Base-by-base conservation (phyloP, 2,888 invertebrate genomes). In the Mimas tiliae region DNA sequence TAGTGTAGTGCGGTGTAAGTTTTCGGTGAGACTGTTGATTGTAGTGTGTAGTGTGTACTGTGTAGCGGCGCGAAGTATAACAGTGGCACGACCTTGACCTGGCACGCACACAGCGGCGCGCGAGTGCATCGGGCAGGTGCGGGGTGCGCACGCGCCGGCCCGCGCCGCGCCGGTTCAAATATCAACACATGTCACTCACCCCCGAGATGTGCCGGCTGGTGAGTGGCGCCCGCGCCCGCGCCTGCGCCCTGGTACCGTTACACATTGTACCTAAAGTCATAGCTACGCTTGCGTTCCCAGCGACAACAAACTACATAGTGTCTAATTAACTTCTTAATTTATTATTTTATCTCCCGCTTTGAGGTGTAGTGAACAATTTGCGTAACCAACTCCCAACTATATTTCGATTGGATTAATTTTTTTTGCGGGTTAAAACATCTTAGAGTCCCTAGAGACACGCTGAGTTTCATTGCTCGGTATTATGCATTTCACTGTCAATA, bases 161-260 rank as follows among this genome's bases (percentile, higher is more conserved):
- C 45, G 14, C 9, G 8, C 42, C 34, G 7, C 8, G 8, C 7
- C 33, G 12, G 71, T 76, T 48, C 78, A 84, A 89, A 88, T 87
- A 89, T 84, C 89, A 87, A 74, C 85, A 73, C 77, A 79, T 86
- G 90, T 88, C 89, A 84, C 77, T 88, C 87, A 87, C 88, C 89
- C 85, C 76, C 76, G 70, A 52, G 73, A 69, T 53, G 65, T 71
- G 66, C 71, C 70, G 64, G 58, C 42, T 69, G 58, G 47, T 69
- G 69, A 45, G 45, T 11, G 12, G 45, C 11, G 12, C 1, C 45
- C 45, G 14, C 14, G 12, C 45, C 45, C 45, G 42, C 11, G 42
- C 11, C 8, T 42, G 7, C 14, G 14, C 45, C n/a, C 52, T 9
- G 42, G 34, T 33, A 27, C 52, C 53, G 27, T n/a, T 55, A 55